These are phyloP conservation scores for Sminthurinus aureus DNA, from an alignment of 2,888 invertebrate genomes.

Conservation along the genomic window DNA sequence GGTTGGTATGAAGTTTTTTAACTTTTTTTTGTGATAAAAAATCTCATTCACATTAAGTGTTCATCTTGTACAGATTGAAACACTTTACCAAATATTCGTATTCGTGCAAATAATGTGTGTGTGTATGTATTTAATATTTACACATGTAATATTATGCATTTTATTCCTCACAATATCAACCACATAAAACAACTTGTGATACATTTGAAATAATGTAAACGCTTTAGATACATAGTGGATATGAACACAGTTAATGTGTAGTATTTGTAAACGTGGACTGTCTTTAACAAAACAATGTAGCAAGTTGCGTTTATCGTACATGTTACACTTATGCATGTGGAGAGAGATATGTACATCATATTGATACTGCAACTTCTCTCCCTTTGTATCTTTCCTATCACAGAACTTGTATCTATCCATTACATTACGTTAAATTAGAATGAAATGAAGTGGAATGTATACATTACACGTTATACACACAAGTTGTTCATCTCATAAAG, in stretches of 20 bases:
- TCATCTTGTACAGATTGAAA: background rate
- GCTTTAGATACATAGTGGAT: background rate
- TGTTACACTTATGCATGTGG: background rate
- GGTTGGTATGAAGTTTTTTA: background rate
- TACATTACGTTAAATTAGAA: background rate
- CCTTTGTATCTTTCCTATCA: background rate
- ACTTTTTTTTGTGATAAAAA: background rate
- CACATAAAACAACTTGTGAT: background rate
- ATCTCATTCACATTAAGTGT: too few species aligned
- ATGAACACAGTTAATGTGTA: background rate
- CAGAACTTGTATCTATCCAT: background rate
- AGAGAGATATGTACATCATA: background rate
- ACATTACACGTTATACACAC: background rate
- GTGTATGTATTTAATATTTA: background rate
- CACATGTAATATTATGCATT: background rate
- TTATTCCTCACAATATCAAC: too few species aligned
- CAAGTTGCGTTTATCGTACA: background rate
- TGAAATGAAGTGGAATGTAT: background rate
- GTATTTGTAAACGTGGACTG: background rate
- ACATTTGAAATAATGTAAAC: background rate
- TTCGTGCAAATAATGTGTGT: background rate
- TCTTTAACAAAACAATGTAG: constrained; percentile 5
- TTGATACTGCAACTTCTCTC: background rate
- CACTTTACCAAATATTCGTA: background rate
- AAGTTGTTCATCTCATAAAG: constrained; percentile 35